These are phyloP conservation scores for Mareca penelope DNA, from an alignment of 2,797 vertebrate species.

Conservation along the genomic window DNA sequence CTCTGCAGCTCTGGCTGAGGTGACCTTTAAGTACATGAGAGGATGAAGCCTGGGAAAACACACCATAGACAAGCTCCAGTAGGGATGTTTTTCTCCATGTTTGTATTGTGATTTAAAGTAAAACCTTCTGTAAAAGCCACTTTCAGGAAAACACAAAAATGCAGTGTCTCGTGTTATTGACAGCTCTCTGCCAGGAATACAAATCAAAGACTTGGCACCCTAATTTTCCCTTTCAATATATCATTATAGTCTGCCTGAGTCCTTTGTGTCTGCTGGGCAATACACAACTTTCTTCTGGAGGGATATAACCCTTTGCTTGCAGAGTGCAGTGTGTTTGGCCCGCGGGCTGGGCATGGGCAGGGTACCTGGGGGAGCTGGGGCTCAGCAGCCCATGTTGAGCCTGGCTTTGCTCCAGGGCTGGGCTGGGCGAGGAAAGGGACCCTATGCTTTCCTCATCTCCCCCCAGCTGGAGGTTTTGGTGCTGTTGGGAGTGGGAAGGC, in stretches of 20 bases:
- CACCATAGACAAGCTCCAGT: not conserved
- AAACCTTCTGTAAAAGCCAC: not conserved
- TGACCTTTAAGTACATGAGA: not conserved
- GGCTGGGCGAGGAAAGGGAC: not conserved
- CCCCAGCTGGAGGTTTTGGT: not conserved
- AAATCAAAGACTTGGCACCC: conserved; percentile 16
- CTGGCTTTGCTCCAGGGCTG: not conserved
- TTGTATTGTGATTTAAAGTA: conserved; percentile 14
- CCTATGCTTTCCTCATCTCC: not conserved
- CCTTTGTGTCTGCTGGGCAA: not conserved
- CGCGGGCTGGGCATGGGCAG: not conserved
- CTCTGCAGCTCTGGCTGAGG: not conserved
- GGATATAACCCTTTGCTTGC: not conserved
- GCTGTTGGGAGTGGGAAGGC: not conserved
- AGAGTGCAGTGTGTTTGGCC: not conserved
- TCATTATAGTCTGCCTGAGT: not conserved
- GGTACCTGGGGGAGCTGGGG: rapidly evolving
- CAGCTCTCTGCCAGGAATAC: not conserved
- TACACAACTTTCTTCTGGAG: not conserved
- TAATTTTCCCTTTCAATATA: conserved; percentile 26
- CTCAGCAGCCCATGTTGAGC: not conserved
- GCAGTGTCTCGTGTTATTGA: not conserved
- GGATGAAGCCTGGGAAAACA: not conserved
- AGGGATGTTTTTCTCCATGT: not conserved
- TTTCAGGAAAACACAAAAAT: not conserved